A percentile compares a stretch with the other conserved stretches of the same genome.
Conservation (phyloP, 2,888 invertebrate species). For the Chrysolina oricalcia region DNA sequence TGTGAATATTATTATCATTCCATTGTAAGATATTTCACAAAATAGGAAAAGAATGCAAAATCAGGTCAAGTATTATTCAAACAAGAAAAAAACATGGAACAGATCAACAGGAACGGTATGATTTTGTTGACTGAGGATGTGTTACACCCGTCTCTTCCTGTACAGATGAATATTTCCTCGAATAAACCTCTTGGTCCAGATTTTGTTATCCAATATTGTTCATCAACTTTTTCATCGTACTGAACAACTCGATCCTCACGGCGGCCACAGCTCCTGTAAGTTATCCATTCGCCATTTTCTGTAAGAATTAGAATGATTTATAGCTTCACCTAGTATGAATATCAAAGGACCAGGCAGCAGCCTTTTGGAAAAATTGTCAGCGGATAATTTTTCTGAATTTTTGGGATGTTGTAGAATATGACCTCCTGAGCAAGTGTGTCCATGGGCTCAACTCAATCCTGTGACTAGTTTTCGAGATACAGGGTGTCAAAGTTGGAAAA, state of each 20-base stretch:
- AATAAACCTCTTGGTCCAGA: neutral
- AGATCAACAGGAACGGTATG: neutral
- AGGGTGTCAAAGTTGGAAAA: too few relatives aligned
- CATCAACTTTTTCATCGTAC: neutral
- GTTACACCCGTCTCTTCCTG: neutral
- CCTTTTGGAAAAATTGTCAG: too few relatives aligned
- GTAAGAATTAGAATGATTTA: neutral
- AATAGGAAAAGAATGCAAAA: neutral
- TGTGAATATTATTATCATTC: too few relatives aligned
- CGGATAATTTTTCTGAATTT: too few relatives aligned
- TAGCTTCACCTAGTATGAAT: neutral
- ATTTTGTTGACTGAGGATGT: neutral
- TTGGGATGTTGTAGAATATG: too few relatives aligned
- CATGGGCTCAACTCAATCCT: too few relatives aligned
- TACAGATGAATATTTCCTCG: neutral
- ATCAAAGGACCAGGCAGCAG: too few relatives aligned
- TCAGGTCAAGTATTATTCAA: neutral
- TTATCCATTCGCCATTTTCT: conserved; percentile 3
- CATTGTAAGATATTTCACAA: too few relatives aligned
- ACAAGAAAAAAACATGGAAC: neutral
- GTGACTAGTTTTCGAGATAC: too few relatives aligned
- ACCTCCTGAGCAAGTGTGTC: too few relatives aligned
- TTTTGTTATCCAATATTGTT: neutral
- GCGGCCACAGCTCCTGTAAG: neutral
- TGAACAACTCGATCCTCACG: neutral